phyloP scores from a whole-genome alignment of 2,888 invertebrate species.

The Ochropacha duplaris region DNA sequence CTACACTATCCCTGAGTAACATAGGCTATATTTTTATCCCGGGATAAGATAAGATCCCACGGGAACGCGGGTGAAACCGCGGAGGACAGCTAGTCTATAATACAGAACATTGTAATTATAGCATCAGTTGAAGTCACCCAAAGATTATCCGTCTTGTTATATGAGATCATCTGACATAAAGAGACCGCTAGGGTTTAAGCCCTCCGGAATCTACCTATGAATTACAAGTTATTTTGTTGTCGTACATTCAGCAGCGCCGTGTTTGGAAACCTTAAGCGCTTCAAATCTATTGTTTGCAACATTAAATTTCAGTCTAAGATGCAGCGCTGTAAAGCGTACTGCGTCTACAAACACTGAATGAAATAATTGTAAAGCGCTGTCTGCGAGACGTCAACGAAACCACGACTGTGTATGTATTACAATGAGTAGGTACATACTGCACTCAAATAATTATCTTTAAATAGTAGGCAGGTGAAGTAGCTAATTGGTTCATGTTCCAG shows the following conservation, averaged over 20 bases:
- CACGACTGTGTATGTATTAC: neutral
- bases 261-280: neutral
- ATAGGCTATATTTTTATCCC: no score
- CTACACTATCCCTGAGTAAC: no score
- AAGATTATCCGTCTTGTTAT: no score
- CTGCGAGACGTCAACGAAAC: no score
- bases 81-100: no score
- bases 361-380: neutral
- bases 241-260: neutral
- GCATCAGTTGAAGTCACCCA: no score
- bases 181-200: no score
- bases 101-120: no score
- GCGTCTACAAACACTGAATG: neutral
- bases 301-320: neutral
- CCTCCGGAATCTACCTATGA: no score
- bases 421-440: neutral
- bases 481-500: constrained; percentile 1
- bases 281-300: neutral
- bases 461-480: neutral
- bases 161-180: no score
- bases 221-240: neutral
- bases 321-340: neutral
- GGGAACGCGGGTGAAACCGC: no score
- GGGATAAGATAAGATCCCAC: no score
- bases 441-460: neutral